Conservation (phyloP, 2,888 invertebrate species). For the Sinohyriopsis cumingii region DNA sequence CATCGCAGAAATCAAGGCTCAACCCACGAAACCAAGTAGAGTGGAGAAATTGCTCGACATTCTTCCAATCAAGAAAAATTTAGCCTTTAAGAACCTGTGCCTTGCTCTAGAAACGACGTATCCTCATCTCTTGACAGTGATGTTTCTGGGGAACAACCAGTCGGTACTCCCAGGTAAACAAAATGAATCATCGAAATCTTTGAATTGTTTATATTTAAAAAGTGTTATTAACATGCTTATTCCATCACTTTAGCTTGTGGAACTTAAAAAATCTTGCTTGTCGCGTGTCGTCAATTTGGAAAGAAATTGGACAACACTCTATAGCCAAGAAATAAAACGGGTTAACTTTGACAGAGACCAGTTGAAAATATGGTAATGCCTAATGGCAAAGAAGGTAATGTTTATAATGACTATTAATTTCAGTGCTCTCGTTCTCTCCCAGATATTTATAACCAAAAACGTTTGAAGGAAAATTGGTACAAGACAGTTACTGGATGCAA, state of each 20-base stretch:
- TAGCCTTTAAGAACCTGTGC: conserved; percentile 54
- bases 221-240: background rate
- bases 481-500: no score
- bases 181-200: background rate
- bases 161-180: conserved; percentile 2
- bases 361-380: no score
- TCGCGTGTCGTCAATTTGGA: no score
- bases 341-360: no score
- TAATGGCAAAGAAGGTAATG: no score
- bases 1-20: conserved; percentile 53
- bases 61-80: conserved; percentile 50
- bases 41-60: conserved; percentile 60
- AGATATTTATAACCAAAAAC: no score
- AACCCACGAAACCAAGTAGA: conserved; percentile 46
- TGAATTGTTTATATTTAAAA: background rate
- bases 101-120: conserved; percentile 56
- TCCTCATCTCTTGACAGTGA: conserved; percentile 58
- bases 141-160: conserved; percentile 51
- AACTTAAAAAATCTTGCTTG: background rate
- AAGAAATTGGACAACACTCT: no score
- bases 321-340: no score
- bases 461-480: no score
- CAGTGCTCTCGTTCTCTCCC: no score
- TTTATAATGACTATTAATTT: no score
- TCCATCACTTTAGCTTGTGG: background rate